A percentile compares a stretch with the other conserved stretches of the same genome.
Evolutionary conservation across 1,140 invertebrate genomes (phyloP).

Genomic region (Venustaconcha ellipsiformis): DNA sequence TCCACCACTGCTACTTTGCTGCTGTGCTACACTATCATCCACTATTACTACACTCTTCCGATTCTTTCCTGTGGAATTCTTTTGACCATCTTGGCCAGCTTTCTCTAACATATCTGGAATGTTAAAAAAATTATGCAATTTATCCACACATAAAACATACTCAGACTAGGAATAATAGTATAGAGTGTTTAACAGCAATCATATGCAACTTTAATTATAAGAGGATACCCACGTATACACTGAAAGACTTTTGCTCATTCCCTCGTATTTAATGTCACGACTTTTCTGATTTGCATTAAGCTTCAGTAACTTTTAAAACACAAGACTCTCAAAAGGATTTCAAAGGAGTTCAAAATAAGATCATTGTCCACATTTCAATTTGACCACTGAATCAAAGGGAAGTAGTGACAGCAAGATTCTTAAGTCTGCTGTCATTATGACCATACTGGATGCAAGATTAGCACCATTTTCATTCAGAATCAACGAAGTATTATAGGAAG

Average conservation of each 20-base stretch:
- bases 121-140: neutral
- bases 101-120: conserved; percentile 68
- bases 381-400: too few relatives aligned
- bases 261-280: neutral
- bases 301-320: too few relatives aligned
- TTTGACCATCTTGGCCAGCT: conserved; percentile 51
- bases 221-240: neutral
- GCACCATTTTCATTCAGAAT: too few relatives aligned
- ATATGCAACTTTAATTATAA: neutral
- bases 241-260: neutral
- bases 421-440: too few relatives aligned
- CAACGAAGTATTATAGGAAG: too few relatives aligned
- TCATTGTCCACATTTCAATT: too few relatives aligned
- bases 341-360: too few relatives aligned
- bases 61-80: conserved; percentile 48
- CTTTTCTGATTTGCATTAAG: neutral
- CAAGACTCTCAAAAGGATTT: too few relatives aligned
- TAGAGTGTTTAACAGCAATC: neutral
- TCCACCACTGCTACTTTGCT: conserved; percentile 52
- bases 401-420: too few relatives aligned
- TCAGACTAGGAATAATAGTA: neutral
- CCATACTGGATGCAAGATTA: too few relatives aligned
- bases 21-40: conserved; percentile 62
- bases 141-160: neutral
- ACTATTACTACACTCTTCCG: conserved; percentile 66